Evolutionary conservation across 1,140 invertebrate species (phyloP), one percentile per base, ranked within the genome.

Genomic region (Drosophila sechellia): DNA sequence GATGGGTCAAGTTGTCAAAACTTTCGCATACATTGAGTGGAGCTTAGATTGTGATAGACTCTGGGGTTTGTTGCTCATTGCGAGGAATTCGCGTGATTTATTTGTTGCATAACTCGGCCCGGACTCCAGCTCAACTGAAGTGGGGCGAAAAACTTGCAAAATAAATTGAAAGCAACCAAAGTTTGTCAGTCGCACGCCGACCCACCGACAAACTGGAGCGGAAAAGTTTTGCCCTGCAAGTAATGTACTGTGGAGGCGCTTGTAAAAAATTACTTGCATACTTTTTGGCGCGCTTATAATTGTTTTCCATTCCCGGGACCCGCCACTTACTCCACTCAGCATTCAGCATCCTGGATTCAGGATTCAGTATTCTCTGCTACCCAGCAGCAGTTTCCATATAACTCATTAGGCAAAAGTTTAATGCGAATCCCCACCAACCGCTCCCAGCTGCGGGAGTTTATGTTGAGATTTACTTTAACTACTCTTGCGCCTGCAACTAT

Each of bases 131-230:
- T n/a, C 22, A 58, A 45, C 34, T 11, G 59, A 22, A 50, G 45
- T 31, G 53, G 40, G n/a, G 40, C 49, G 48, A 6, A 42, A 53
- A 75, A 77, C 77, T 85, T 77, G 64, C 69, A 75, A 87, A 75
- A 86, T 86, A 89, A 86, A 86, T 86, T 86, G 83, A 89, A 86
- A 81, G 86, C 52, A 81, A 76, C 63, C 54, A 83, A 86, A 86
- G 79, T 86, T 87, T 87, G 79, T 78, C 79, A 65, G 75, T 45
- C 69, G 72, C 55, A 45, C 31, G 31, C 50, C 56, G 43, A 49
- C 8, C 31, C 31, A 31, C 31, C 31, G 31, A 31, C 31, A 31
- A 31, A 31, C 13, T 60, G 63, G 27, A 81, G 72, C 60, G 53
- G 1, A 59, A 64, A 74, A 76, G 48, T 76, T 86, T 87, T 74